These are phyloP conservation scores for Pomacea maculata DNA, from an alignment of 1,140 invertebrate species.

Conservation along the genomic window DNA sequence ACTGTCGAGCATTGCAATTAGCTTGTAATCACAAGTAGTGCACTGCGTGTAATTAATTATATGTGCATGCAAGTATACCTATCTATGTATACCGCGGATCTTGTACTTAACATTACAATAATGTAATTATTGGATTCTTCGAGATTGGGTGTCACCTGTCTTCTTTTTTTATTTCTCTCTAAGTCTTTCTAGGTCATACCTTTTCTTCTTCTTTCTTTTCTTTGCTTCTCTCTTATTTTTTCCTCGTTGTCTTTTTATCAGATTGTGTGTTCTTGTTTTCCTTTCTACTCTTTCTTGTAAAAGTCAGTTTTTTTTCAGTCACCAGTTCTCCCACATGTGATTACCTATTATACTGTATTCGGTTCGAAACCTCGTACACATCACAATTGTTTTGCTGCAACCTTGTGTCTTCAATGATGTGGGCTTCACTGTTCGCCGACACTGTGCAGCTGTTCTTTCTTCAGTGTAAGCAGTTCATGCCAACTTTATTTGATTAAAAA, in stretches of 20 bases:
- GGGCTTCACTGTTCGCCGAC: too few species aligned
- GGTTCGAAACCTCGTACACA: not conserved
- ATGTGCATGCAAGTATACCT: too few species aligned
- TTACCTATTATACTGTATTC: conserved; percentile 6
- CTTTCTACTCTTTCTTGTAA: conserved; percentile 7
- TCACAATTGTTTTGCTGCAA: conserved; percentile 2
- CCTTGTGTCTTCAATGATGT: conserved; percentile 2
- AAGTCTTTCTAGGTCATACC: conserved; percentile 14
- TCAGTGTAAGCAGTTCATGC: too few species aligned
- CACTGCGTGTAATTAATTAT: too few species aligned
- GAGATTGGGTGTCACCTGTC: not conserved
- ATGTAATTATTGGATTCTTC: too few species aligned
- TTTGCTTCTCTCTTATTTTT: not conserved
- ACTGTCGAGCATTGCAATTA: too few species aligned
- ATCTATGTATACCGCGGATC: too few species aligned
- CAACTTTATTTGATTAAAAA: conserved; percentile 1
- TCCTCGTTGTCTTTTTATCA: not conserved
- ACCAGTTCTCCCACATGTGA: not conserved
- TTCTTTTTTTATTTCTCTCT: conserved; percentile 18
- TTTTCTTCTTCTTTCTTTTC: conserved; percentile 3
- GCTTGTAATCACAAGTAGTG: too few species aligned
- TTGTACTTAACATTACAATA: too few species aligned
- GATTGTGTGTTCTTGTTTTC: conserved; percentile 23
- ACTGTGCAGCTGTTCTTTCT: too few species aligned
- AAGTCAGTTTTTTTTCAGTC: not conserved